Base-by-base conservation (phyloP, 2,888 invertebrate species). In the Cheilosia scutellata region DNA sequence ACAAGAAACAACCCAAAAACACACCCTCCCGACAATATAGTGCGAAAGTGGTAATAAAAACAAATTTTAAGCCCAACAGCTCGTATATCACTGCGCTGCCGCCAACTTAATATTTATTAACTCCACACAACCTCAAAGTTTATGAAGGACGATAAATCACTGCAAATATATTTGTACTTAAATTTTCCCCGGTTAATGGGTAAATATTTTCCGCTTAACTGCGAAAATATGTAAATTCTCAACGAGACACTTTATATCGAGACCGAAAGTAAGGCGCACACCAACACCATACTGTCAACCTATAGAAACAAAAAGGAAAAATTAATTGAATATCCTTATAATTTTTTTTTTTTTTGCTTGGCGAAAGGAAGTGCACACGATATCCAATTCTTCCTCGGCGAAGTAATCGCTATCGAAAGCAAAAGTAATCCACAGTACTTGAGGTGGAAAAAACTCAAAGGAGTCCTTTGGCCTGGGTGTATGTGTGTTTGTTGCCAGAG, bases 41-140 rank as follows among this genome's bases (percentile, higher is more conserved):
- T 77, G 83, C 78, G 70, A 82, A 82, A 77, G 60, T 66, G 75
- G 84, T 70, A 79, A 84, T 84, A 84, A 84, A 84, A 84, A 70
- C 74, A 70, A 84, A 84, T 79, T 75, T 79, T 70, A 79, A 79
- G 75, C 79, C 79, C 70, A 79, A 74, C 79, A 79, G 84, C 84
- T 75, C 79, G 53, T 75, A 75, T 75, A 84, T 84, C 84, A 82
- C 31, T 11, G 33, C 51, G 29, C 44, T 37, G 40, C 40, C 40
- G 33, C 58, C 71, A 42, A 77, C 33, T 66, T 58, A 53, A 79
- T 74, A 51, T 79, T 70, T 53, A 71, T 66, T 70, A 63, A 63
- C 57, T 68, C 63, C 60, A 31, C 44, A 62, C 49, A 37, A 33
- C 58, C 63, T 20, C 33, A 58, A 40, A 37, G 11, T 57, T 66